Evolutionary conservation across 2,797 vertebrate species (phyloP), one percentile per base, ranked within the genome.

Genomic region (Neomorphus geoffroyi): DNA sequence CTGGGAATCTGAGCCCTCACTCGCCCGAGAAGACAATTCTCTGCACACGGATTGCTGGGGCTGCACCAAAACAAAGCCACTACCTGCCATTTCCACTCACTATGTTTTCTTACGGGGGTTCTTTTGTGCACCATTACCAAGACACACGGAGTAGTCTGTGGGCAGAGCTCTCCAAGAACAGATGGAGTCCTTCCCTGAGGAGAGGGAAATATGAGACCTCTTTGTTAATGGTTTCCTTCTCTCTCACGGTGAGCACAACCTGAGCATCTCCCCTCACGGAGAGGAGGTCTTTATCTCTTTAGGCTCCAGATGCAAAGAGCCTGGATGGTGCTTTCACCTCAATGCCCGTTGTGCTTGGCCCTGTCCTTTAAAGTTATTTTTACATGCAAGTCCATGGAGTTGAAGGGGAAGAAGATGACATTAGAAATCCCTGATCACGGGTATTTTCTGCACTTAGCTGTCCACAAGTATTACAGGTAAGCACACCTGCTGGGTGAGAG

Each of bases 181-280:
- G 18, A 35, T 2, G 32, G 46, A 80, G 64, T 21, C 45, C 41
- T 28, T 32, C 50, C 28, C 50, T 39, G 35, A 41, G 41, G 35
- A 81, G 30, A 51, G n/a, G n/a, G 57, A 69, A 56, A 27, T 24
- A 23, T 0, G 7, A 39, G 64, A 39, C 10, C 1, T 1, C 12
- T 4, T 7, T 30, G 13, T 6, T 57, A 72, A 22, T 6, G 37
- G 24, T 53, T 82, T 86, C 39, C 45, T 79, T 37, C 70, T 51
- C 15, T 45, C 39, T 26, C 39, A 14, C 8, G 28, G 13, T 2
- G 1, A 85, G 13, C 57, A 67, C 66, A 66, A 6, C 30, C 35
- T 13, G 13, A 33, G 51, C 11, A 41, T 4, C 8, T 35, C 50
- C 13, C 0, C 0, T 3, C 1, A 1, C 1, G 17, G 37, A 69